A percentile compares a stretch with the other conserved stretches of the same genome.
Conservation (phyloP, 2,113 vertebrate species). For the Gobiocypris rarus region DNA sequence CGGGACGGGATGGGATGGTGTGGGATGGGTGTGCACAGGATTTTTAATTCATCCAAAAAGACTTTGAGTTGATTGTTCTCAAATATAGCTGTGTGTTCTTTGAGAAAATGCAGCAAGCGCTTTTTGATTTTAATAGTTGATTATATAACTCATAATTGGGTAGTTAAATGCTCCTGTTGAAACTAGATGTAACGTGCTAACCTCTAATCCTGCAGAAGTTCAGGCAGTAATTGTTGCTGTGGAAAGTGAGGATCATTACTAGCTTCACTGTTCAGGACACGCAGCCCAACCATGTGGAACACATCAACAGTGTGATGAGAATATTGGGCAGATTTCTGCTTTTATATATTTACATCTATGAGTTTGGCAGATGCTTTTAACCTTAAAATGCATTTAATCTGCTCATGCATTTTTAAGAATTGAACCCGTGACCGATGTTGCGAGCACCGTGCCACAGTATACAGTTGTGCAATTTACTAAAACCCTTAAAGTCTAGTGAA, state of each 20-base stretch:
- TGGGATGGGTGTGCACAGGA: background rate
- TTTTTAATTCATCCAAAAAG: background rate
- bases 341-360: background rate
- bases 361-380: background rate
- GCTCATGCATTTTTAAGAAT: background rate
- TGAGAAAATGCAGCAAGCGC: background rate
- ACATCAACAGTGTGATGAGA: background rate
- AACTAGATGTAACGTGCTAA: background rate
- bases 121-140: background rate
- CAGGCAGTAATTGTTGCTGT: constrained; percentile 3
- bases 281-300: background rate
- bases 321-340: background rate
- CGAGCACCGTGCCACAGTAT: background rate
- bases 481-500: background rate
- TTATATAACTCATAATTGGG: background rate
- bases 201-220: background rate
- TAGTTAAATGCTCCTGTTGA: background rate
- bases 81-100: too few relatives aligned
- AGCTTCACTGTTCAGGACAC: background rate
- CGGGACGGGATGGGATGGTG: background rate
- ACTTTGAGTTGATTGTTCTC: background rate
- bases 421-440: background rate
- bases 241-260: constrained; percentile 1
- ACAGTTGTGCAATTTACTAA: background rate
- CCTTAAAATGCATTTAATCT: background rate